Conservation (phyloP, 2,888 invertebrate genomes). For the Zhuqinia jingwanae region DNA sequence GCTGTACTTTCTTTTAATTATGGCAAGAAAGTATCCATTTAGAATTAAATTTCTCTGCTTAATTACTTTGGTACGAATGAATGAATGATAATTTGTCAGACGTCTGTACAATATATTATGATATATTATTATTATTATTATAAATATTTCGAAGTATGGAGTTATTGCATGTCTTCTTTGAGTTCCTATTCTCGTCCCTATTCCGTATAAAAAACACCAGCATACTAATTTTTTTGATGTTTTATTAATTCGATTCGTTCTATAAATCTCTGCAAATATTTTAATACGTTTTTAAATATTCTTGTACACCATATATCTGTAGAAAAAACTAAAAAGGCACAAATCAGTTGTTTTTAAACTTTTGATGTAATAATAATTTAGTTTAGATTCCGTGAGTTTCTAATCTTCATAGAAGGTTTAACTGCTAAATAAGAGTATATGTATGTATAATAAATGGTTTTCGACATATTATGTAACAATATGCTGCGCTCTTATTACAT, state of each 20-base stretch:
- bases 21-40: no score
- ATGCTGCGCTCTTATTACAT: no score
- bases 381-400: neutral
- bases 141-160: slow-evolving; percentile 81
- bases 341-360: slow-evolving; percentile 42
- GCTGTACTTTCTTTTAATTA: no score
- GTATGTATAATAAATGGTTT: neutral
- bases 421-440: neutral
- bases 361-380: no score
- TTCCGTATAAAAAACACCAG: neutral
- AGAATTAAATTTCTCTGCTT: no score
- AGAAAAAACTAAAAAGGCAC: slow-evolving; percentile 66
- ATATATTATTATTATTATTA: no score
- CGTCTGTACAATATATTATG: no score
- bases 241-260: slow-evolving; percentile 11
- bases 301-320: neutral
- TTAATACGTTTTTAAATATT: neutral
- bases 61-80: no score
- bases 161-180: slow-evolving; percentile 50
- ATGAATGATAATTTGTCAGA: no score
- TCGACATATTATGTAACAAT: no score
- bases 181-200: neutral
- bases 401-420: neutral
- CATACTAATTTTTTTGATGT: neutral
- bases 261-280: slow-evolving; percentile 5